Base-by-base conservation (phyloP, 2,113 vertebrate genomes). In the Sardina pilchardus region DNA sequence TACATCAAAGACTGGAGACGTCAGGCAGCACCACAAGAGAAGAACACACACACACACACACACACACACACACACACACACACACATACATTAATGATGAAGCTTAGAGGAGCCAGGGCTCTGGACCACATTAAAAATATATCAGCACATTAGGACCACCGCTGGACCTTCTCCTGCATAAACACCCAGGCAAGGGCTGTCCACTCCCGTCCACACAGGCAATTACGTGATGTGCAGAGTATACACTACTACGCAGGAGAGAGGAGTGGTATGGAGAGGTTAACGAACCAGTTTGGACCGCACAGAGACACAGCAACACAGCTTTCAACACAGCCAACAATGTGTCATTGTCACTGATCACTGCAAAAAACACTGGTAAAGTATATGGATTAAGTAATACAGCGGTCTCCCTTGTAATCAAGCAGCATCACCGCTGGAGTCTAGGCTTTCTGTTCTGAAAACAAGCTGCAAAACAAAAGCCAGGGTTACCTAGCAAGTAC, bases 41-140 rank as follows among this genome's bases (percentile, higher is more conserved):
- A 88, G 85, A 83, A 86, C 84, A 48, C 81, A 81, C 81, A 81
- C 71, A 71, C 86, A 75, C 86, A 90, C 81, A 81, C 71, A 71
- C 86, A 75, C 86, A 90, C 81, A 81, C 71, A 71, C 86, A 75
- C 86, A 90, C 81, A 81, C 71, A 71, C n/a, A 86, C 84, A 48
- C 81, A 81, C 81, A 81, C 71, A 71, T 87, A 75, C 86, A 90
- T 89, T 91, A 90, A 90, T 56, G 84, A 86, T 47, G n/a, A 44
- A 83, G 48, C 67, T 48, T 78, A 83, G 84, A 89, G 82, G 90
- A 81, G 84, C 88, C 89, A 86, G 82, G 83, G 80, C 88, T 85
- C 90, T 42, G 75, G 88, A 83, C 59, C 53, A 89, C 48, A 30
- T 48, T n/a, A 30, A 71, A 34, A 44, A 43, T 56, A 80, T 42